A percentile compares a stretch with the other conserved stretches of the same genome.
phyloP scores from a whole-genome alignment of 2,113 vertebrate species.

The Ceyx margarethae region DNA sequence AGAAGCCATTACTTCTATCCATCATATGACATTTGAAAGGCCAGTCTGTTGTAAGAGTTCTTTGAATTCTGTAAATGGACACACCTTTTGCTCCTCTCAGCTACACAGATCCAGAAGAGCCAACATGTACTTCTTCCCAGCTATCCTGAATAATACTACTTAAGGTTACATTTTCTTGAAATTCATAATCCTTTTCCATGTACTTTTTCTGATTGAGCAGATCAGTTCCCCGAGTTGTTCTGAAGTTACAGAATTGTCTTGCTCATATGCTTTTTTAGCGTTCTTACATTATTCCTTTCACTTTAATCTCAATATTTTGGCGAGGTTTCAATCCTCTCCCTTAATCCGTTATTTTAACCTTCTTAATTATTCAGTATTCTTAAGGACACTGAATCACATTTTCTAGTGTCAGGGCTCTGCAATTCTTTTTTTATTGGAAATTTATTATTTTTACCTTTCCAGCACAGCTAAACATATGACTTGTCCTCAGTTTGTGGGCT shows the following conservation, averaged over 20 bases:
- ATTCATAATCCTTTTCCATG: background rate
- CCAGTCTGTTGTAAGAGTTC: background rate
- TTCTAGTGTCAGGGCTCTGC: background rate
- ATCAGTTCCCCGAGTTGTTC: background rate
- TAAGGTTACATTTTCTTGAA: background rate
- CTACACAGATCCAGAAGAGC: background rate
- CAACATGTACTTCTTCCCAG: background rate
- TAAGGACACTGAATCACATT: background rate
- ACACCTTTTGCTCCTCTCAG: background rate
- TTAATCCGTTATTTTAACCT: constrained; percentile 10
- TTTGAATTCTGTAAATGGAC: background rate
- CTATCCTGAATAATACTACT: background rate
- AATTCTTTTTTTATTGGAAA: background rate
- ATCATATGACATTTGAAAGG: background rate
- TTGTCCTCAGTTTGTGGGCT: background rate
- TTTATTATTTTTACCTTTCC: background rate
- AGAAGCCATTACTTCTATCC: background rate
- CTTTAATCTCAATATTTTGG: background rate
- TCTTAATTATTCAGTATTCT: background rate
- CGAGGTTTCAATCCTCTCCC: background rate
- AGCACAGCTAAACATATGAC: background rate
- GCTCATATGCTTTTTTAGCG: background rate
- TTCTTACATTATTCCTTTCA: background rate
- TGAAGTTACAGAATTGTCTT: background rate
- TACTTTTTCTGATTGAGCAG: background rate